Evolutionary conservation across 2,113 vertebrate species (phyloP).

Genomic region (Ahaetulla prasina): DNA sequence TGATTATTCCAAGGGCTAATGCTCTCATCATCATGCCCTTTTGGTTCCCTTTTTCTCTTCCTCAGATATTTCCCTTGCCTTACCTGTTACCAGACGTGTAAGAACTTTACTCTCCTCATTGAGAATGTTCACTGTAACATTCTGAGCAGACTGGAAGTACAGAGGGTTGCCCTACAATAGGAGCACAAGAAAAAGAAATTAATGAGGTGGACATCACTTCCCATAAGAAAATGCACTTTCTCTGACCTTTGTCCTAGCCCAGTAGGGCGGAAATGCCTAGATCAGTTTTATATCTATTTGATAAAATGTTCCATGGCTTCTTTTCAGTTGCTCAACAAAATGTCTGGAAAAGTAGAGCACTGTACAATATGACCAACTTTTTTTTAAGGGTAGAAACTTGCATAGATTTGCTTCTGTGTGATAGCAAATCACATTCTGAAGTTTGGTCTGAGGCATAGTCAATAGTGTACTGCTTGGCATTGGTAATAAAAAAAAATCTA

Average conservation of each 20-base stretch:
- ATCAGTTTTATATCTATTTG: neutral
- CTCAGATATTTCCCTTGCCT: constrained; percentile 44
- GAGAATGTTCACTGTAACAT: constrained; percentile 93
- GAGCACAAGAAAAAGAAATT: constrained; percentile 36
- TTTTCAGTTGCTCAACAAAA: neutral
- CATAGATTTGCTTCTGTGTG: neutral
- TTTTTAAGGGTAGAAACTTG: neutral
- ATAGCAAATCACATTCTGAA: neutral
- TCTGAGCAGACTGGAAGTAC: constrained; percentile 96
- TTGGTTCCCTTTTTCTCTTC: neutral
- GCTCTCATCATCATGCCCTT: neutral
- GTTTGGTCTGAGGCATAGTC: neutral
- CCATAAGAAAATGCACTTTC: neutral
- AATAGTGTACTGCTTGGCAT: neutral
- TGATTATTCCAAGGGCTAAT: neutral
- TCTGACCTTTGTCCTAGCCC: neutral
- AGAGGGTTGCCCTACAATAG: constrained; percentile 86
- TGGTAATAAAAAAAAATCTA: neutral
- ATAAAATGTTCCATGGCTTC: neutral
- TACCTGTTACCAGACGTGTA: constrained; percentile 93
- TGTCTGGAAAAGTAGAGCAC: neutral
- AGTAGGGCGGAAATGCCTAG: neutral
- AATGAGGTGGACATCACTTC: constrained; percentile 27
- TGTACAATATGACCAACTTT: neutral
- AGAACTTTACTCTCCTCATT: constrained; percentile 89